Evolutionary conservation across 1,140 invertebrate species (phyloP).

Genomic region (Pseudobourletiella spinata): DNA sequence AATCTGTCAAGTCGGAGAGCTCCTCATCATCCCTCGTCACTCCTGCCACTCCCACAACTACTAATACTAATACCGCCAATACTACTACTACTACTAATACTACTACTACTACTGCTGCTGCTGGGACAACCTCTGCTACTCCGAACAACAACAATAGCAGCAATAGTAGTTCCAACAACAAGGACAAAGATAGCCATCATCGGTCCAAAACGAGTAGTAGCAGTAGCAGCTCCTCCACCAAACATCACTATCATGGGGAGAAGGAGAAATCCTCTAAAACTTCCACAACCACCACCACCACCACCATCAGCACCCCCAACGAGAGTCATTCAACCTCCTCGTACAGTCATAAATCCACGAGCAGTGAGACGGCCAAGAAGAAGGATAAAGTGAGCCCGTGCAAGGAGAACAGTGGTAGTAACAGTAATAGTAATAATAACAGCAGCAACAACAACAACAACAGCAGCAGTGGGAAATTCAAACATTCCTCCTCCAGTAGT

Average conservation of each 20-base stretch:
- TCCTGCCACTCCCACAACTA: too few species aligned
- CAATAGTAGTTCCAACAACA: conserved; percentile 4
- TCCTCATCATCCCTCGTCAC: too few species aligned
- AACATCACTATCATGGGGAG: conserved; percentile 28
- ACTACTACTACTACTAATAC: too few species aligned
- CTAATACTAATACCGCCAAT: too few species aligned
- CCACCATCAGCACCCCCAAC: conserved; percentile 6
- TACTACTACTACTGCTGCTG: too few species aligned
- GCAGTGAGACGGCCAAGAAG: background rate
- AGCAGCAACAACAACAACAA: conserved; percentile 11
- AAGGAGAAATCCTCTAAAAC: background rate
- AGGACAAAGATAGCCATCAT: conserved; percentile 29
- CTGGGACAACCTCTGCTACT: too few species aligned
- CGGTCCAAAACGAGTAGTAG: conserved; percentile 27
- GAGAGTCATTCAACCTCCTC: conserved; percentile 7
- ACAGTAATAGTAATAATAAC: conserved; percentile 15
- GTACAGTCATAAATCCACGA: background rate
- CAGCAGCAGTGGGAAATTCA: conserved; percentile 13
- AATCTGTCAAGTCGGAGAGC: background rate
- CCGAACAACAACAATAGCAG: conserved; percentile 1
- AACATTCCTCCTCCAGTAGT: conserved; percentile 10
- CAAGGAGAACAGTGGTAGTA: conserved; percentile 13
- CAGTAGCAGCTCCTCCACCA: conserved; percentile 16
- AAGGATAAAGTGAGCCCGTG: conserved; percentile 21
- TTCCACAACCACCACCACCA: background rate